Percentiles rank a stretch among this genome's conserved stretches.
These are phyloP conservation scores for Porites lutea DNA, from an alignment of 64 coral and sea anemone species.

Conservation along the genomic window DNA sequence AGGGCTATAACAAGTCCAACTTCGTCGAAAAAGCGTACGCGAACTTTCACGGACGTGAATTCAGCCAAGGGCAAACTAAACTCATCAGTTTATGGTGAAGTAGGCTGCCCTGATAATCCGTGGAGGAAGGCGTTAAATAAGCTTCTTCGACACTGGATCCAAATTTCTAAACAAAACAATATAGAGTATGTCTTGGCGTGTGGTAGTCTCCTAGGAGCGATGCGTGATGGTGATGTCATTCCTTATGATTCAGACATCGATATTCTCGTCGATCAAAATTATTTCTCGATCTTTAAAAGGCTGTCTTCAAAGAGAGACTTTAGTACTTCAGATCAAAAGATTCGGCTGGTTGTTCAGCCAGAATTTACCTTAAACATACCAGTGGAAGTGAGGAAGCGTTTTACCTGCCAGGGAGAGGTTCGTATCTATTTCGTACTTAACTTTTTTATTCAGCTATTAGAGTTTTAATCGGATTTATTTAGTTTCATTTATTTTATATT, in stretches of 20 bases:
- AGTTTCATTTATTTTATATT: no score
- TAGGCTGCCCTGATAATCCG: slow-evolving; percentile 64
- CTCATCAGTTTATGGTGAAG: slow-evolving; percentile 61
- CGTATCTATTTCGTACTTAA: neutral
- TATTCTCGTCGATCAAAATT: slow-evolving; percentile 67
- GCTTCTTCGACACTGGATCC: slow-evolving; percentile 54
- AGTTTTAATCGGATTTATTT: no score
- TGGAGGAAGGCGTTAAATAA: slow-evolving; percentile 38
- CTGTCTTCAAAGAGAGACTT: slow-evolving; percentile 59
- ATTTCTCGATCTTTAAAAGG: slow-evolving; percentile 45
- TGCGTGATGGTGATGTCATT: slow-evolving; percentile 68
- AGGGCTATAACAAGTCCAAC: neutral
- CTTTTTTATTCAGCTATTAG: no score
- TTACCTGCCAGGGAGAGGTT: slow-evolving; percentile 77
- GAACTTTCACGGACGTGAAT: neutral
- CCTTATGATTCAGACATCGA: slow-evolving; percentile 87
- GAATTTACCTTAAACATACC: slow-evolving; percentile 60
- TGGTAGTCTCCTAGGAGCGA: slow-evolving; percentile 62
- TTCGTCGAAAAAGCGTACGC: neutral
- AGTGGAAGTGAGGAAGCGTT: slow-evolving; percentile 47
- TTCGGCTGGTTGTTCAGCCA: slow-evolving; percentile 70
- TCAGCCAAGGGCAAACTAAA: neutral
- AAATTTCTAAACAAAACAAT: slow-evolving; percentile 62
- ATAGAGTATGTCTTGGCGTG: slow-evolving; percentile 70
- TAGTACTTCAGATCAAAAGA: slow-evolving; percentile 46